Conservation (phyloP, 1,140 invertebrate species). For the Saccostrea glomerata region DNA sequence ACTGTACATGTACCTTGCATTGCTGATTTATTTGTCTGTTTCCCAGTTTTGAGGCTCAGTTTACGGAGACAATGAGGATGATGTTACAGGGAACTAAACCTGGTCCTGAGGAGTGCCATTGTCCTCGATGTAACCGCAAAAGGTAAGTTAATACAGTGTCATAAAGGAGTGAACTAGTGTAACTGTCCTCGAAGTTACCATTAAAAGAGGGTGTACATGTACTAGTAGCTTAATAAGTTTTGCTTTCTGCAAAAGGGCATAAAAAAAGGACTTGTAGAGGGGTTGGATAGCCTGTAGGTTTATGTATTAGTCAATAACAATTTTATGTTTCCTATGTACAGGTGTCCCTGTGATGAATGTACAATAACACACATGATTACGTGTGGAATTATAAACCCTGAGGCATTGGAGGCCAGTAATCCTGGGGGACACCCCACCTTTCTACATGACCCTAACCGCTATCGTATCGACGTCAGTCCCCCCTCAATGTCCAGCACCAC, state of each 20-base stretch:
- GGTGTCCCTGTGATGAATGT: slow-evolving; percentile 79
- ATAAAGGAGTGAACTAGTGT: too few species aligned
- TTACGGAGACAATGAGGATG: slow-evolving; percentile 77
- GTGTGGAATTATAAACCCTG: slow-evolving; percentile 77
- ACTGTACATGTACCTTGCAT: too few species aligned
- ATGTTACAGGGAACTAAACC: slow-evolving; percentile 74
- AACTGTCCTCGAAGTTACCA: too few species aligned
- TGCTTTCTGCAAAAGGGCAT: too few species aligned
- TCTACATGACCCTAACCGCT: slow-evolving; percentile 71
- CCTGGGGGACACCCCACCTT: slow-evolving; percentile 66
- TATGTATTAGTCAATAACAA: neutral
- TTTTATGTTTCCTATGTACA: slow-evolving; percentile 50
- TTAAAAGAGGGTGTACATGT: too few species aligned
- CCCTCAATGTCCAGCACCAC: slow-evolving; percentile 77
- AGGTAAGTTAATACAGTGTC: slow-evolving; percentile 69
- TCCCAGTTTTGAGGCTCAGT: slow-evolving; percentile 71
- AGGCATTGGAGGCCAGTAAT: slow-evolving; percentile 66
- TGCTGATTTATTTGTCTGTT: neutral
- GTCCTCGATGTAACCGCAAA: slow-evolving; percentile 76
- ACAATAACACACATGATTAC: slow-evolving; percentile 79
- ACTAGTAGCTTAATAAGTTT: too few species aligned
- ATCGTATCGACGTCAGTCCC: slow-evolving; percentile 74
- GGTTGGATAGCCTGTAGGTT: too few species aligned
- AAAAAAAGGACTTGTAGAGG: too few species aligned
- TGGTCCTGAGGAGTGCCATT: slow-evolving; percentile 70